phyloP scores from a whole-genome alignment of 1,140 invertebrate genomes.

The Mya arenaria region DNA sequence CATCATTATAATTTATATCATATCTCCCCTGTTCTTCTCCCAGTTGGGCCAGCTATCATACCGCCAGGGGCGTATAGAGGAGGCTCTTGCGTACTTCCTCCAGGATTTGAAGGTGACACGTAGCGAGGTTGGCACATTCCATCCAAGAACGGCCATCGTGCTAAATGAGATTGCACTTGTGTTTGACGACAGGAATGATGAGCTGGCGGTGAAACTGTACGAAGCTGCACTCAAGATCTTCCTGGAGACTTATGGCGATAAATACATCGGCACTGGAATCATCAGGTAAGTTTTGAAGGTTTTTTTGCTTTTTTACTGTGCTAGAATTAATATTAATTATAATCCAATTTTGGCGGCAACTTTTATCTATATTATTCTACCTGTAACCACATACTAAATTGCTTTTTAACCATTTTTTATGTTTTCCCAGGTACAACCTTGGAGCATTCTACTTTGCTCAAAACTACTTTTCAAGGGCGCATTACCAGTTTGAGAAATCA shows the following conservation, averaged over 20 bases:
- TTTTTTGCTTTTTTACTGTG: neutral
- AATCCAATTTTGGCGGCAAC: neutral
- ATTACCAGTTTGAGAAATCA: constrained; percentile 66
- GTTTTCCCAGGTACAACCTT: constrained; percentile 66
- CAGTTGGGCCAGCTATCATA: constrained; percentile 71
- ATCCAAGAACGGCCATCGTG: constrained; percentile 64
- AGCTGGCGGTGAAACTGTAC: constrained; percentile 61
- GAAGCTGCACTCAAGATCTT: constrained; percentile 64
- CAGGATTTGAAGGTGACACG: constrained; percentile 69
- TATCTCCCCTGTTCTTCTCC: no score
- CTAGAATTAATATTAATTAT: neutral
- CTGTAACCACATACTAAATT: neutral
- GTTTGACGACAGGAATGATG: constrained; percentile 68
- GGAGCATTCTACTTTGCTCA: constrained; percentile 69
- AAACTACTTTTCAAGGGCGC: constrained; percentile 65
- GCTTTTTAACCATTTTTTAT: neutral
- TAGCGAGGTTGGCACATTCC: constrained; percentile 63
- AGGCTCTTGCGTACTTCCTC: constrained; percentile 65
- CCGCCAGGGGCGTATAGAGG: constrained; percentile 65
- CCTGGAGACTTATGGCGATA: constrained; percentile 60
- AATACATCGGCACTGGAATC: constrained; percentile 64
- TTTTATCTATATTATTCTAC: neutral
- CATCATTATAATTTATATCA: no score
- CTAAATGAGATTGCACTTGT: constrained; percentile 68
- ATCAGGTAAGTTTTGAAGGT: constrained; percentile 58